Conservation (phyloP, 1,140 invertebrate genomes). For the Globodera ellingtonae region DNA sequence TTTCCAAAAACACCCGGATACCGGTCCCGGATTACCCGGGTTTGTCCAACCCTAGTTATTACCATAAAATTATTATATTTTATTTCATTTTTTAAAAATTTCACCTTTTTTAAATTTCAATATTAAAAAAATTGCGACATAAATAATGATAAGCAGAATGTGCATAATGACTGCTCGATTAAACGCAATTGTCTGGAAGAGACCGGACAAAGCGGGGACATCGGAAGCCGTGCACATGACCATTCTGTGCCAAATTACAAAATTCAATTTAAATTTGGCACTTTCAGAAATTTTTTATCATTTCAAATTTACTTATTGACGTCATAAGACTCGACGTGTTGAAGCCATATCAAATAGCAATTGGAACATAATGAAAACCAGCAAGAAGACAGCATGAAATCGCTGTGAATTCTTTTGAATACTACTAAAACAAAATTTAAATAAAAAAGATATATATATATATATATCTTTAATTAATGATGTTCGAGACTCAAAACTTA, state of each 20-base stretch:
- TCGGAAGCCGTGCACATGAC: neutral
- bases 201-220: neutral
- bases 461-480: no score
- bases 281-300: no score
- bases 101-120: neutral
- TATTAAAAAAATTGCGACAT: neutral
- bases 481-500: no score
- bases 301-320: neutral
- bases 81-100: neutral
- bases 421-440: neutral
- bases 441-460: neutral
- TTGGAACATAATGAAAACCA: neutral
- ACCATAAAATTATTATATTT: no score
- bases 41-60: no score
- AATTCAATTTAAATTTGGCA: neutral
- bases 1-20: no score
- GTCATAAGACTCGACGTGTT: neutral
- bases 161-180: neutral
- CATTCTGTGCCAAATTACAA: neutral
- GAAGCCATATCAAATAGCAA: neutral
- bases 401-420: neutral
- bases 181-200: neutral
- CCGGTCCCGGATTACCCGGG: no score
- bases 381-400: neutral
- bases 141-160: neutral